Conservation (phyloP, 1,140 invertebrate species). For the Heliconius hewitsoni region DNA sequence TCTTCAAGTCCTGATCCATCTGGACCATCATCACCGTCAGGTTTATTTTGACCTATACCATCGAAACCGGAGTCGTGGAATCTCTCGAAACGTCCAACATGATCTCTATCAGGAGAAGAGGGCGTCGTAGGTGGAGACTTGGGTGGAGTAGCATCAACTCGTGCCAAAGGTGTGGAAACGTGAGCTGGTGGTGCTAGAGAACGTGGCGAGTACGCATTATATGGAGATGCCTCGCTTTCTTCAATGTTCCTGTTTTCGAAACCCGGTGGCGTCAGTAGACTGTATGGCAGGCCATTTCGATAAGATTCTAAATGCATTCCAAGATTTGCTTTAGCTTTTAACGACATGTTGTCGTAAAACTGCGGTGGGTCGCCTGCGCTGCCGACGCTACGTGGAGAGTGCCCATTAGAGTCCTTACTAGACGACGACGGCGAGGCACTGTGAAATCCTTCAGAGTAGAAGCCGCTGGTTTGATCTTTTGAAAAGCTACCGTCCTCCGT, state of each 20-base stretch:
- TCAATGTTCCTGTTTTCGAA: conserved; percentile 63
- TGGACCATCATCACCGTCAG: conserved; percentile 68
- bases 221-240: conserved; percentile 70
- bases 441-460: conserved; percentile 79
- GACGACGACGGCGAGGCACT: conserved; percentile 78
- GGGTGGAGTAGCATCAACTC: conserved; percentile 75
- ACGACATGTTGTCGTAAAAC: conserved; percentile 74
- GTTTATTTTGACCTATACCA: conserved; percentile 54
- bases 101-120: conserved; percentile 61
- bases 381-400: conserved; percentile 71
- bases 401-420: conserved; percentile 76
- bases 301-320: conserved; percentile 67
- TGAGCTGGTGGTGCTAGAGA: conserved; percentile 67
- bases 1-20: conserved; percentile 79
- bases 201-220: conserved; percentile 74
- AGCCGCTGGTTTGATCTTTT: conserved; percentile 73
- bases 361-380: conserved; percentile 74
- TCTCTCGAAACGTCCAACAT: conserved; percentile 57
- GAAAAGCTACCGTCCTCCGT: conserved; percentile 71
- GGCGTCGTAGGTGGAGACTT: conserved; percentile 81
- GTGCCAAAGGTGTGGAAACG: conserved; percentile 68
- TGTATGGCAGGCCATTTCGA: conserved; percentile 64
- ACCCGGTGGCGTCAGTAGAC: conserved; percentile 70
- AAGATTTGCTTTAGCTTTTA: conserved; percentile 72
- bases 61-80: conserved; percentile 72